Evolutionary conservation across 1,140 invertebrate genomes (phyloP), one percentile per base, ranked within the genome.

Genomic region (Caenorhabditis latens): DNA sequence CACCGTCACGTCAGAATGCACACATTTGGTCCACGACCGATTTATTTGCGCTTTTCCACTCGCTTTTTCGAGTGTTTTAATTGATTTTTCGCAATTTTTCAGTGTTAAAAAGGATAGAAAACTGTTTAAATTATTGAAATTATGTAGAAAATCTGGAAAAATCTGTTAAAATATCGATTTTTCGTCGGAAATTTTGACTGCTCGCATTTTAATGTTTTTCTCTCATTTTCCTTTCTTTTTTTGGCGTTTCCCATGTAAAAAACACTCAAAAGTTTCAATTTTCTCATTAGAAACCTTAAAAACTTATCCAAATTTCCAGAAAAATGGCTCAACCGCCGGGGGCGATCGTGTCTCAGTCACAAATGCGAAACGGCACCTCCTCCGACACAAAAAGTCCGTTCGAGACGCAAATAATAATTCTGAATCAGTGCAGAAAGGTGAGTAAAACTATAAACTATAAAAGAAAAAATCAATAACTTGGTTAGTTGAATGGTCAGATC

Each of bases 401-500:
- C 46, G 71, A 79, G 46, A 79, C 71, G 40, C 40, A 79, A 16
- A 40, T 79, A n/a, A 79, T 79, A 50, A 79, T 79, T 50, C 24
- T 79, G 11, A 79, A 79, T 79, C 71, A 79, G 46, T 79, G 71
- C 46, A 79, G 71, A 79, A 79, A 79, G 71, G 71, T 32, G 32
- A 32, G 32, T 79, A 79, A 79, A 19, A 53, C 19, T 24, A 9
- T 53, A 48, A 79, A 79, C n/a, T n/a, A n/a, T n/a, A 53, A 13
- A 7, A 24, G 0, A 16, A 79, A 50, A 50, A 50, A 79, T 24
- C 8, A 50, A 50, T 24, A 79, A 50, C 71, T 79, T 53, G 71
- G 71, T 79, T 79, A 79, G 71, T 53, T 79, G 53, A 79, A 79
- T 79, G 71, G 71, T 79, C 71, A 79, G 71, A 79, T 79, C 71